These are phyloP conservation scores for Urosaurus nigricauda DNA, from an alignment of 2,797 vertebrate species.

Conservation along the genomic window DNA sequence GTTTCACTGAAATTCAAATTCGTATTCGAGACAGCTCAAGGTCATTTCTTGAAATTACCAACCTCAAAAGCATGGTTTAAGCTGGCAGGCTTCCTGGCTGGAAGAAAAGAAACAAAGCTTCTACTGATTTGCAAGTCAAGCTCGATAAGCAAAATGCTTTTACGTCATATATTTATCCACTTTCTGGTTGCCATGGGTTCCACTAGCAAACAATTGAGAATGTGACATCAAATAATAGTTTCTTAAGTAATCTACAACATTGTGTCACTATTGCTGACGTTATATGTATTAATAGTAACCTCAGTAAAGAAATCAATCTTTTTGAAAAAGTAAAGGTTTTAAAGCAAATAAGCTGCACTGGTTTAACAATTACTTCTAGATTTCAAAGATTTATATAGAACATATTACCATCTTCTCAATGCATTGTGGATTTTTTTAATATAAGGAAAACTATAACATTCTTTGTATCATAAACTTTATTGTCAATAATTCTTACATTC, in stretches of 20 bases:
- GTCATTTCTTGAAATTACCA: conserved; percentile 30
- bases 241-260: conserved; percentile 31
- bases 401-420: neutral
- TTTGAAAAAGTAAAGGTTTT: neutral
- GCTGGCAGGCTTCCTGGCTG: conserved; percentile 28
- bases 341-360: neutral
- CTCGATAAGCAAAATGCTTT: conserved; percentile 34
- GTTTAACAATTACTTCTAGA: conserved; percentile 6
- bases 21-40: conserved; percentile 27
- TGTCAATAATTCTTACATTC: neutral
- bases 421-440: neutral
- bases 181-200: conserved; percentile 31
- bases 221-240: conserved; percentile 33
- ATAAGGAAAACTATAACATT: neutral
- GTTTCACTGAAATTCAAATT: conserved; percentile 3
- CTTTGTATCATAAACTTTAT: neutral
- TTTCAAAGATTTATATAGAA: neutral
- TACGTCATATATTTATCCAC: conserved; percentile 43
- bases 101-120: conserved; percentile 38
- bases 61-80: conserved; percentile 25
- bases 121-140: conserved; percentile 36
- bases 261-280: conserved; percentile 5
- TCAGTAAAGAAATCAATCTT: conserved; percentile 14
- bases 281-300: conserved; percentile 15
- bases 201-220: conserved; percentile 27